Conservation (phyloP, 53 echinoderm and acorn worm species). For the Mesocentrotus franciscanus region DNA sequence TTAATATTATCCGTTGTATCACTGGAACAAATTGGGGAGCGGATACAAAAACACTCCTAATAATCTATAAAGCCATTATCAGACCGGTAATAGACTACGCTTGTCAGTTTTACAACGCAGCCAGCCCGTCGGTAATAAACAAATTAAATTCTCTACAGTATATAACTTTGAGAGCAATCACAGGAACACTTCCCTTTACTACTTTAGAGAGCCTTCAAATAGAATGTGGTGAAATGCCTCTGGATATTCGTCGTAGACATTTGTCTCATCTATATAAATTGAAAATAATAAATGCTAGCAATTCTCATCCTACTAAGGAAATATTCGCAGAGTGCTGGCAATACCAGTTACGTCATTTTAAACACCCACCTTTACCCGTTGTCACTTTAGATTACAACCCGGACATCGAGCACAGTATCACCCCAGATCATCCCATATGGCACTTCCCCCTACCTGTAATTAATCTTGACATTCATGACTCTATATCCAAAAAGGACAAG, state of each 20-base stretch:
- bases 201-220: background rate
- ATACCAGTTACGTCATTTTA: too few species aligned
- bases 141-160: background rate
- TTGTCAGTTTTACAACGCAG: background rate
- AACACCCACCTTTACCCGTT: too few species aligned
- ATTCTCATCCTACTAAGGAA: too few species aligned
- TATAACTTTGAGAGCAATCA: background rate
- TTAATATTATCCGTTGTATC: background rate
- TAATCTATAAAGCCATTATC: background rate
- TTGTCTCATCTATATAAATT: background rate
- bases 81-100: background rate
- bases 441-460: too few species aligned
- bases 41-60: background rate
- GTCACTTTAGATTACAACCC: too few species aligned
- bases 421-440: too few species aligned
- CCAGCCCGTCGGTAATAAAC: background rate
- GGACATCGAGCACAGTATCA: too few species aligned
- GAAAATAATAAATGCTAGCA: background rate
- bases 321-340: too few species aligned
- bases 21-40: background rate
- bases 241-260: background rate
- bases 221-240: background rate
- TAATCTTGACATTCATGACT: too few species aligned
- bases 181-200: background rate
- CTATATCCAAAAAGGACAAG: too few species aligned